Base-by-base conservation (phyloP, 2,888 invertebrate genomes). In the Trichacis sp. region DNA sequence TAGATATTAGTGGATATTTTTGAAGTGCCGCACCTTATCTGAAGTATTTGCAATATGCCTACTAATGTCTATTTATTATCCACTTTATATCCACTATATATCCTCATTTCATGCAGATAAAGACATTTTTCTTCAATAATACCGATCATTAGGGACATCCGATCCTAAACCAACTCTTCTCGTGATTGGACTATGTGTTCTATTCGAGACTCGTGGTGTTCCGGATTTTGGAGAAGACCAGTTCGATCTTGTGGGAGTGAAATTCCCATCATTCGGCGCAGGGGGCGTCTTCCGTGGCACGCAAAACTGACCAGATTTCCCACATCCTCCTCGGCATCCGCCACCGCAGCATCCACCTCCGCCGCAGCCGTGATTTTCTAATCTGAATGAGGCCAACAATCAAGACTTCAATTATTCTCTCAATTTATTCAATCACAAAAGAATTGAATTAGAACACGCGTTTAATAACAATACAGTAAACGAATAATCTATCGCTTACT, bases 271-370 rank as follows among this genome's bases (percentile, higher is more conserved):
- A 50, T 73, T 70, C 42, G 77, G 75, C 38, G 64, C 48, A 50
- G 57, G 43, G 61, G 74, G 78, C 2, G 74, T 64, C 62, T 63
- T 75, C 12, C 68, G 36, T 2, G 78, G 77, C 60, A 74, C 61
- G 66, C 76, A 80, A 6, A 58, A 69, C 48, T 75, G 78, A 15
- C 76, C 78, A 12, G 75, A 68, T 62, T 76, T 77, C 43, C 77
- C 78, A 54, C 79, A 78, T 54, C 79, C 73, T 42, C 78, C 77
- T 14, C 77, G 73, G 59, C 79, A 78, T 64, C 81, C 78, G 46
- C 73, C 50, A n/a, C 78, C 78, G 61, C 81, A 80, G 50, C 72
- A 76, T 65, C 79, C 78, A 33, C 79, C 76, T 11, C 73, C 71
- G 4, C 77, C 76, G 48, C 79, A 80, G 45, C 69, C 60, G 50